Evolutionary conservation across 2,888 invertebrate species (phyloP), one percentile per base, ranked within the genome.

Genomic region (Drosophila macrospina): DNA sequence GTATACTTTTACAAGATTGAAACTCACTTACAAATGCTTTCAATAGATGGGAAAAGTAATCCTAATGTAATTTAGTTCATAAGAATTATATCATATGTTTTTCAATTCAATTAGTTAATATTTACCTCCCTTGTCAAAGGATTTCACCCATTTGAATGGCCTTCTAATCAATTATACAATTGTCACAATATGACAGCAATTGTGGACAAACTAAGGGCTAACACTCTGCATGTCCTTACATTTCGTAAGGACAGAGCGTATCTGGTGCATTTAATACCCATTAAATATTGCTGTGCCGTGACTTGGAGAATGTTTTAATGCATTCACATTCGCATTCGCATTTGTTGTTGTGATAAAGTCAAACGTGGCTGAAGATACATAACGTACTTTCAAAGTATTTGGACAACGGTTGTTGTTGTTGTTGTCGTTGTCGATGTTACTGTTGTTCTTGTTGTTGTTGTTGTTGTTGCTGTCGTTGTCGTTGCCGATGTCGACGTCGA

Each of bases 381-480:
- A 39, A 37, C 39, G 54, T 61, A 78, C 64, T 77, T 74, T 74
- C 42, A 42, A 74, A 70, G 70, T 62, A 63, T 68, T 78, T 78
- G 70, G 62, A 70, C 70, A 78, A 61, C 61, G 34, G 54, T 62
- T 75, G 66, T 64, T 28, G 54, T 26, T 57, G 55, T 68, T 8
- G 8, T 0, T 56, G 51, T 68, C 16, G 34, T 11, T 39, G 30
- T 32, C 34, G 42, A 11, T 50, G 50, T 34, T 24, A 26, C 20
- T 54, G 47, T 26, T 48, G 54, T 26, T 45, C 39, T 15, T 10
- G 39, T 50, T 36, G 48, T 47, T 15, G 47, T 13, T 47, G 55
- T 15, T 47, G 55, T 51, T 30, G 37, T 36, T 60, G 60, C 57
- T 47, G 57, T n/a, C 45, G 63, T 39, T 52, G 66, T 64, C 32